These are phyloP conservation scores for Heliangelus exortis DNA, from an alignment of 2,797 vertebrate species.

Conservation along the genomic window DNA sequence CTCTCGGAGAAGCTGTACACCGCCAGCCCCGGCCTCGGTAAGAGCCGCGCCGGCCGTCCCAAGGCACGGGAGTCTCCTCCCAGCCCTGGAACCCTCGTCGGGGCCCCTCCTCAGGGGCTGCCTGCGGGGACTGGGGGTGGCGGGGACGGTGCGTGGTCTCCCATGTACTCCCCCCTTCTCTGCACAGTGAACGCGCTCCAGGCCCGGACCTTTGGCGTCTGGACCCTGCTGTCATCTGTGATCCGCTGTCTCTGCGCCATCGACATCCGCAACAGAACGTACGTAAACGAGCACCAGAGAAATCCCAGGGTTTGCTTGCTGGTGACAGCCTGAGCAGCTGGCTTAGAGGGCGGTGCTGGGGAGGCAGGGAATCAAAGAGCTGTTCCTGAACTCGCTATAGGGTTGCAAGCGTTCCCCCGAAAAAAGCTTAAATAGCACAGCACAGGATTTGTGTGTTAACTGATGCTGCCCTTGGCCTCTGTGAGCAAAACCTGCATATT, in stretches of 20 bases:
- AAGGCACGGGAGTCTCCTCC: not conserved
- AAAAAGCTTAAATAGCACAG: not conserved
- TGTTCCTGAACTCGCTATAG: not conserved
- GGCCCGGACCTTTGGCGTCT: constrained; percentile 95
- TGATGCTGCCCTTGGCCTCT: not conserved
- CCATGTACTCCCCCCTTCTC: not conserved
- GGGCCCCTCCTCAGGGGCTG: not conserved
- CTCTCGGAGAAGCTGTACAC: constrained; percentile 96
- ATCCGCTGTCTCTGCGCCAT: constrained; percentile 94
- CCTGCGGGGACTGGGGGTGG: not conserved
- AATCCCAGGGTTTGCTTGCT: not conserved
- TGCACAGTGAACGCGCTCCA: constrained; percentile 93
- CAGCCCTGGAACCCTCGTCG: not conserved
- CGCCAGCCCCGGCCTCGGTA: constrained; percentile 89
- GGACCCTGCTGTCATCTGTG: constrained; percentile 93
- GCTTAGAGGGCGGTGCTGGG: not conserved
- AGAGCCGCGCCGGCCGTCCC: constrained; percentile 25
- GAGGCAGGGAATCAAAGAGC: not conserved
- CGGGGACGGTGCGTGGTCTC: not conserved
- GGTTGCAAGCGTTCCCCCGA: not conserved
- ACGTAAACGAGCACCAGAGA: constrained; percentile 58
- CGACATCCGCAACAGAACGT: constrained; percentile 95
- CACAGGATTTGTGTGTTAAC: not conserved
- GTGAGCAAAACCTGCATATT: fast-evolving
- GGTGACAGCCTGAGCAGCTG: not conserved